These are phyloP conservation scores for Colletes collaris DNA, from an alignment of 2,888 invertebrate genomes.

Conservation along the genomic window DNA sequence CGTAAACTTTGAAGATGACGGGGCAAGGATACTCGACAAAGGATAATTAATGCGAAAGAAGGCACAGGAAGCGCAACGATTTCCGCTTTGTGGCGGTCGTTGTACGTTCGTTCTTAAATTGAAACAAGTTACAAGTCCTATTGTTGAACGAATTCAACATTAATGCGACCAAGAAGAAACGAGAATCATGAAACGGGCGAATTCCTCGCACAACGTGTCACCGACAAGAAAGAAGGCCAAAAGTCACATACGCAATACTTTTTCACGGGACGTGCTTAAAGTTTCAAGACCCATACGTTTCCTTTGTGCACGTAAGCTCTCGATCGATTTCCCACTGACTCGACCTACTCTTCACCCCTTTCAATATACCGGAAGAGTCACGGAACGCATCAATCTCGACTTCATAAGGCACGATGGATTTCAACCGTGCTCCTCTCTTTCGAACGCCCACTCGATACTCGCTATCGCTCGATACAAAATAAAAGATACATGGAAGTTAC, in stretches of 20 bases:
- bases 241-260: constrained; percentile 35
- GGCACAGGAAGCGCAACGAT: background rate
- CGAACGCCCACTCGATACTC: background rate
- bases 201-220: constrained; percentile 12
- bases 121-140: background rate
- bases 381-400: constrained; percentile 55
- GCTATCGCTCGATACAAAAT: background rate
- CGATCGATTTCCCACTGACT: constrained; percentile 44
- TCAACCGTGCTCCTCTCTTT: constrained; percentile 2
- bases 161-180: background rate
- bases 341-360: constrained; percentile 35
- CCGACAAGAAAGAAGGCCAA: constrained; percentile 9
- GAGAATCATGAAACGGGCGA: constrained; percentile 21
- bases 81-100: background rate
- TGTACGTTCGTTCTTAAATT: background rate
- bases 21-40: background rate
- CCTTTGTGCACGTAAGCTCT: constrained; percentile 42
- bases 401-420: constrained; percentile 37
- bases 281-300: constrained; percentile 46
- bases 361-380: constrained; percentile 44
- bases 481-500: no score
- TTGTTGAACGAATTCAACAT: background rate
- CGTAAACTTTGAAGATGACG: constrained; percentile 34
- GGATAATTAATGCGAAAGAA: constrained; percentile 26
- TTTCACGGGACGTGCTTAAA: constrained; percentile 44